A percentile compares a stretch with the other conserved stretches of the same genome.
Conservation (phyloP, 37 sponge, comb jelly and placozoan species). For the Diacarnus erythraeanus region DNA sequence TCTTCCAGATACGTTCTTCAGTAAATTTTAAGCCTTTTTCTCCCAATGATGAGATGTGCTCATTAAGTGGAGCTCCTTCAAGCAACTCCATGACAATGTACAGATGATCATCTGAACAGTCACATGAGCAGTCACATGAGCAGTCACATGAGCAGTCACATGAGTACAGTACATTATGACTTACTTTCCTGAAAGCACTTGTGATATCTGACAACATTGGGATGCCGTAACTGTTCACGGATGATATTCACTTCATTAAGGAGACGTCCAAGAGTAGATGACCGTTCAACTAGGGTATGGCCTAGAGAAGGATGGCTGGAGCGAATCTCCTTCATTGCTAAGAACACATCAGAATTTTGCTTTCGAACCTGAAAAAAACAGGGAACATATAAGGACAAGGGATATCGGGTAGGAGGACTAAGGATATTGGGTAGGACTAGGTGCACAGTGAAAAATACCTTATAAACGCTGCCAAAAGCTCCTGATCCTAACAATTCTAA, state of each 20-base stretch:
- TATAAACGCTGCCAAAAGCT: conserved; percentile 93
- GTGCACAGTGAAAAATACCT: conserved; percentile 27
- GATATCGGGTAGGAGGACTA: not conserved
- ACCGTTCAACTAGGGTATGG: conserved; percentile 45
- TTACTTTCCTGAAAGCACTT: conserved; percentile 75
- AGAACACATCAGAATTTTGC: conserved; percentile 28
- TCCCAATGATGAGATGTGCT: conserved; percentile 70
- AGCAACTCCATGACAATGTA: conserved; percentile 93
- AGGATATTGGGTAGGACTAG: not conserved
- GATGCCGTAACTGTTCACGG: conserved; percentile 75
- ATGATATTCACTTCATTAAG: conserved; percentile 85
- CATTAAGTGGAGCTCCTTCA: conserved; percentile 85
- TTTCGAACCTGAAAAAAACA: conserved; percentile 23
- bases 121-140: too few species aligned
- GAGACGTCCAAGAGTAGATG: conserved; percentile 58
- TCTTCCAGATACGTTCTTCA: conserved; percentile 82
- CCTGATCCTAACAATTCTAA: conserved; percentile 85
- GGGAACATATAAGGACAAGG: not conserved
- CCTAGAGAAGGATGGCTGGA: conserved; percentile 70
- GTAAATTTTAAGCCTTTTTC: conserved; percentile 80
- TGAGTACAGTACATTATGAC: too few species aligned
- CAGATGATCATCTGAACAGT: conserved; percentile 57
- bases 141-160: too few species aligned
- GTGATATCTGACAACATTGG: conserved; percentile 78
- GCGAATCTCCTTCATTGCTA: conserved; percentile 83